phyloP scores from a whole-genome alignment of 1,140 invertebrate species.

The Caerostris darwini region DNA sequence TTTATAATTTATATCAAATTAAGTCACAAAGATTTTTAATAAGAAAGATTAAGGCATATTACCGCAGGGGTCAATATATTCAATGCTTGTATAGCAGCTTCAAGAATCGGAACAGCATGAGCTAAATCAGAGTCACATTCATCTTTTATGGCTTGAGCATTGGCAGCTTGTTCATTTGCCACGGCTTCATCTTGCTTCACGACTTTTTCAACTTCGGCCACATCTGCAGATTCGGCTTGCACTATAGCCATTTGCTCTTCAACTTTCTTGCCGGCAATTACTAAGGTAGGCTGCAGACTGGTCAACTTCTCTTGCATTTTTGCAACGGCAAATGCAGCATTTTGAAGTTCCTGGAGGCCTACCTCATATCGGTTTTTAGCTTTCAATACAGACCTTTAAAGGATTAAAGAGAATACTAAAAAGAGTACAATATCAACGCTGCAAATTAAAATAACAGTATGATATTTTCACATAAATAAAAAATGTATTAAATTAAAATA shows the following conservation, averaged over 20 bases:
- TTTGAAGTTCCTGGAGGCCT: slow-evolving; percentile 95
- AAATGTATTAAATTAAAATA: too few relatives aligned
- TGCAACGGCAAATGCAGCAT: slow-evolving; percentile 91
- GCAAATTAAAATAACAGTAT: too few relatives aligned
- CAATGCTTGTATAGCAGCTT: slow-evolving; percentile 93
- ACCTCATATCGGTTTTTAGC: slow-evolving; percentile 82
- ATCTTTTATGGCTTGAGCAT: slow-evolving; percentile 97
- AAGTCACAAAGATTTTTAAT: background rate
- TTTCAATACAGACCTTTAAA: slow-evolving; percentile 79
- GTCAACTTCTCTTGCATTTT: slow-evolving; percentile 92
- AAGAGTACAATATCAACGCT: too few relatives aligned
- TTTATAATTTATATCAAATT: background rate
- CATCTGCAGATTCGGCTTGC: slow-evolving; percentile 97
- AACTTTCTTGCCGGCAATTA: slow-evolving; percentile 94
- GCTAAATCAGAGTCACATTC: slow-evolving; percentile 98
- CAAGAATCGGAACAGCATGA: slow-evolving; percentile 96
- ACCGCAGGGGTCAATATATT: slow-evolving; percentile 93
- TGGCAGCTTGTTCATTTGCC: slow-evolving; percentile 97
- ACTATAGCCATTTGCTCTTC: slow-evolving; percentile 97
- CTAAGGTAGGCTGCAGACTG: slow-evolving; percentile 93
- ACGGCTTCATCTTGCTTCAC: slow-evolving; percentile 96
- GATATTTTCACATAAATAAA: too few relatives aligned
- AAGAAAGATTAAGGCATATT: background rate
- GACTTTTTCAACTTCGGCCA: slow-evolving; percentile 95
- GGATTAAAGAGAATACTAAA: background rate